Conservation (phyloP, 2,113 vertebrate genomes). For the Cromileptes altivelis region DNA sequence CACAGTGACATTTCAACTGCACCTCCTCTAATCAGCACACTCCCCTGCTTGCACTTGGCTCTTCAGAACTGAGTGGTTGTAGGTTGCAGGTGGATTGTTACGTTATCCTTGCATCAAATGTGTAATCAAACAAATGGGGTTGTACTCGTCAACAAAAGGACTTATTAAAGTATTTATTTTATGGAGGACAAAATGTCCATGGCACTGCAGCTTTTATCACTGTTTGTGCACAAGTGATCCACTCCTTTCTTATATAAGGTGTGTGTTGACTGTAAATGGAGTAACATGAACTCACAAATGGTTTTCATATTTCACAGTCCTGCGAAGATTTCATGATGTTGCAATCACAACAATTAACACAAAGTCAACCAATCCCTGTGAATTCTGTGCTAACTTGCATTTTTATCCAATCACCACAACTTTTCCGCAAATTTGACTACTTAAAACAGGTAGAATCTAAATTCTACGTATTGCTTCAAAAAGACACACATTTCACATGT, state of each 20-base stretch:
- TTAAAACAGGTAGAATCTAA: no score
- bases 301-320: no score
- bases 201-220: conserved; percentile 15
- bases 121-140: conserved; percentile 6
- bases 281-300: no score
- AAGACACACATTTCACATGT: no score
- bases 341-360: no score
- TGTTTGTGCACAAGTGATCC: conserved; percentile 5
- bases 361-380: no score
- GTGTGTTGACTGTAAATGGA: no score
- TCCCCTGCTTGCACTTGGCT: conserved; percentile 24
- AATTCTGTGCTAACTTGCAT: no score
- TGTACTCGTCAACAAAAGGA: conserved; percentile 13
- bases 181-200: conserved; percentile 14
- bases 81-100: conserved; percentile 26
- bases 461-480: no score
- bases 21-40: conserved; percentile 42
- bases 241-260: not conserved
- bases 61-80: conserved; percentile 24
- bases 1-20: conserved; percentile 79
- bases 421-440: no score
- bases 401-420: no score
- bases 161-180: conserved; percentile 46
- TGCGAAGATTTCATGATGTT: no score
- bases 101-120: conserved; percentile 12